phyloP scores from a whole-genome alignment of 1,140 invertebrate genomes.

The Drosophila nannoptera region DNA sequence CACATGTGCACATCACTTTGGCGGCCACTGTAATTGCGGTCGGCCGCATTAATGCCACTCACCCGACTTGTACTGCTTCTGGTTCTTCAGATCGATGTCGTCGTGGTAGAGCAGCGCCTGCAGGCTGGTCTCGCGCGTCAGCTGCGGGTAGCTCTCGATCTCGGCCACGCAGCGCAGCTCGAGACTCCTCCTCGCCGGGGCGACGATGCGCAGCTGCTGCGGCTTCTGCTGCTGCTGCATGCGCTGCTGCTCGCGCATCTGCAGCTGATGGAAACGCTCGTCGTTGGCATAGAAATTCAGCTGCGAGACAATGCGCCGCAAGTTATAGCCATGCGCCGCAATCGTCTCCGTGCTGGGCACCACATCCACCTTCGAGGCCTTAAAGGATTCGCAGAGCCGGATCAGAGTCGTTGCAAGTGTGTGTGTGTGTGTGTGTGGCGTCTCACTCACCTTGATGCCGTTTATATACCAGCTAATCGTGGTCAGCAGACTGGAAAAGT shows the following conservation, averaged over 20 bases:
- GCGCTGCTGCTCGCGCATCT: constrained; percentile 5
- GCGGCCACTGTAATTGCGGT: constrained; percentile 58
- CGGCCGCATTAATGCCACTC: constrained; percentile 53
- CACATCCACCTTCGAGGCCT: constrained; percentile 57
- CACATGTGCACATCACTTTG: constrained; percentile 24
- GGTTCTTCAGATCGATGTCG: constrained; percentile 68
- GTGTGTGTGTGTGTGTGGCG: neutral
- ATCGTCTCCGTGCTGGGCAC: constrained; percentile 61
- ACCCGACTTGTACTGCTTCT: constrained; percentile 70
- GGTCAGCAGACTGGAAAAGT: constrained; percentile 81
- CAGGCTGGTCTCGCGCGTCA: constrained; percentile 51
- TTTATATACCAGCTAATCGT: constrained; percentile 83
- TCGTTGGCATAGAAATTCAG: constrained; percentile 73
- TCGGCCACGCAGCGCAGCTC: constrained; percentile 69
- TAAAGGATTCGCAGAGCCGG: neutral
- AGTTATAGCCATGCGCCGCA: constrained; percentile 61
- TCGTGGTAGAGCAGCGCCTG: constrained; percentile 55
- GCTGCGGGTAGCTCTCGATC: constrained; percentile 60
- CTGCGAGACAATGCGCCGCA: constrained; percentile 65
- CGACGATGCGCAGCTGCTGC: constrained; percentile 40
- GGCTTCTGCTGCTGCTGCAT: constrained; percentile 35
- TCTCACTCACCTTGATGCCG: constrained; percentile 79
- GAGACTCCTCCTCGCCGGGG: constrained; percentile 39
- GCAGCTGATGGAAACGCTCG: constrained; percentile 54
- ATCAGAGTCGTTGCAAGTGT: neutral